A percentile compares a stretch with the other conserved stretches of the same genome.
These are phyloP conservation scores for Turritopsis dohrnii DNA, from an alignment of 30 jellyfish, hydroid and myxozoan genomes.

Conservation along the genomic window DNA sequence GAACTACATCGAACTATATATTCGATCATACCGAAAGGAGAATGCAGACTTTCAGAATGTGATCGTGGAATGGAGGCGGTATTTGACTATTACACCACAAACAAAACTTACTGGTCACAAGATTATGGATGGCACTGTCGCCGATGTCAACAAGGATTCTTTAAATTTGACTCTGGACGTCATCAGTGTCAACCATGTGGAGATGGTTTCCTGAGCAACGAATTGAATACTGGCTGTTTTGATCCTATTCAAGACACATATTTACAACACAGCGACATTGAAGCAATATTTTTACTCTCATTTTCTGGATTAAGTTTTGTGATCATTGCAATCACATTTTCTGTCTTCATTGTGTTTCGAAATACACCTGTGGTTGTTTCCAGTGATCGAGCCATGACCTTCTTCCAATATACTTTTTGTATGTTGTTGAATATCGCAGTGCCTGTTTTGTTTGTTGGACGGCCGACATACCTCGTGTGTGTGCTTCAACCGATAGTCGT, in stretches of 20 bases:
- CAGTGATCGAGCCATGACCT: not conserved
- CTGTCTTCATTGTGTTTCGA: not conserved
- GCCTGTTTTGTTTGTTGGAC: not conserved
- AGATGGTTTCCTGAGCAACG: not conserved
- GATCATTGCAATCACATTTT: not conserved
- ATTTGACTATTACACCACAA: not conserved
- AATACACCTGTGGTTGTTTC: not conserved
- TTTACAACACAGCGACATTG: not conserved
- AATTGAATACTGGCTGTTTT: not conserved
- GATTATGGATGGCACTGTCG: not conserved
- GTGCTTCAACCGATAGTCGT: not conserved
- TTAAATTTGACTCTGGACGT: not conserved
- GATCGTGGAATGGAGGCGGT: not conserved
- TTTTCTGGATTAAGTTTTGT: not conserved
- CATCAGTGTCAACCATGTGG: not conserved
- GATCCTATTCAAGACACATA: slow-evolving; percentile 11
- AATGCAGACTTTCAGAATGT: not conserved
- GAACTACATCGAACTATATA: not conserved
- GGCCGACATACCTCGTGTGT: not conserved
- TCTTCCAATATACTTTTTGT: not conserved
- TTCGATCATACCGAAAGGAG: not conserved
- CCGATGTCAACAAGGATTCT: not conserved
- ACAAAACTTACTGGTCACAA: not conserved
- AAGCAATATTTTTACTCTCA: not conserved
- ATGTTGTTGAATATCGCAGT: not conserved